Percentiles rank a stretch among this genome's conserved stretches.
Conservation (phyloP, 1,140 invertebrate species). For the Procambarus clarkii region DNA sequence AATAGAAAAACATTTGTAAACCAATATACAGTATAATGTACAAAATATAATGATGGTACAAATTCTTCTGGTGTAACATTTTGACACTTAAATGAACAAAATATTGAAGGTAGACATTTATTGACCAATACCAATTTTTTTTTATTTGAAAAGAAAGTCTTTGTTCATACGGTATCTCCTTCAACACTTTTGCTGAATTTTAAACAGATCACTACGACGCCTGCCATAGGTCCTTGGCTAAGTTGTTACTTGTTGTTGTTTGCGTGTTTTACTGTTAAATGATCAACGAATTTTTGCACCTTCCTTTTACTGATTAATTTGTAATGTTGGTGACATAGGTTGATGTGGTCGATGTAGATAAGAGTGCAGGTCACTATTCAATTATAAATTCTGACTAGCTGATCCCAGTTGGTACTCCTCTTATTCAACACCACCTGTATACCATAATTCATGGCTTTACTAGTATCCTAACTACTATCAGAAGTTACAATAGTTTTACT, state of each 20-base stretch:
- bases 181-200: background rate
- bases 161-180: constrained; percentile 3
- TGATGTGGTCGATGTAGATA: background rate
- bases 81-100: background rate
- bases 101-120: background rate
- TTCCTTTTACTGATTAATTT: background rate
- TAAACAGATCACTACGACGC: constrained; percentile 21
- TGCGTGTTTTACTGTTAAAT: constrained; percentile 55
- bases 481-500: constrained; percentile 38
- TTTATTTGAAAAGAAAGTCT: constrained; percentile 10
- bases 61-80: constrained; percentile 23
- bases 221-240: constrained; percentile 37
- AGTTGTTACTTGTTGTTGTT: constrained; percentile 57
- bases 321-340: background rate
- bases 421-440: background rate
- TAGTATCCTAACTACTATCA: background rate
- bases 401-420: background rate
- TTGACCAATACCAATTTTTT: background rate
- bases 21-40: constrained; percentile 1
- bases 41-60: constrained; percentile 50
- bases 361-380: background rate
- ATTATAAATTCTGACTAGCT: background rate
- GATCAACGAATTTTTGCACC: constrained; percentile 45
- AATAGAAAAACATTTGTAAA: constrained; percentile 18
- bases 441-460: background rate